phyloP scores from a whole-genome alignment of 2,888 invertebrate genomes.

The Serrognathus titanus region DNA sequence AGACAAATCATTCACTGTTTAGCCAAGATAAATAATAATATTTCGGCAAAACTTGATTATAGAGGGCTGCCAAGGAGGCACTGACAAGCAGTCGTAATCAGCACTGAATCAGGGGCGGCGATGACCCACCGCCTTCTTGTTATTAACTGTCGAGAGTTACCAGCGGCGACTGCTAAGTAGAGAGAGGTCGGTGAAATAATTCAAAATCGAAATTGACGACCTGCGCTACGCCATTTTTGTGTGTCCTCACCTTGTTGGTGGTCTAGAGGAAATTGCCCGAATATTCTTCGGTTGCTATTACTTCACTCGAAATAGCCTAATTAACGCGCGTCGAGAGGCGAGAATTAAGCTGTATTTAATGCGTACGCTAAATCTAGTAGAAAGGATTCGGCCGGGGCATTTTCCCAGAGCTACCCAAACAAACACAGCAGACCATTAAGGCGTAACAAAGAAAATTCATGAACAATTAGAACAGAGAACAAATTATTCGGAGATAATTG shows the following conservation, averaged over 20 bases:
- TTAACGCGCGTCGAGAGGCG: too few relatives aligned
- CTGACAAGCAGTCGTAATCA: conserved; percentile 28
- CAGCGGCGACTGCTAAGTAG: conserved; percentile 23
- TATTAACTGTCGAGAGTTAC: conserved; percentile 24
- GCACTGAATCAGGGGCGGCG: conserved; percentile 19
- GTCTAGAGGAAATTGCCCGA: conserved; percentile 5
- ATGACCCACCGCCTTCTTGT: conserved; percentile 24
- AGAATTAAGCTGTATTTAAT: too few relatives aligned
- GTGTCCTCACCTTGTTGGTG: conserved; percentile 23
- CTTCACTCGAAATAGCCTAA: too few relatives aligned
- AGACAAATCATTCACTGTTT: too few relatives aligned
- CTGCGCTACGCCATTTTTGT: conserved; percentile 24
- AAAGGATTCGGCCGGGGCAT: too few relatives aligned
- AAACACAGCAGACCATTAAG: too few relatives aligned
- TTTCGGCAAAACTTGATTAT: conserved; percentile 31
- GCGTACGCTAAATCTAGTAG: too few relatives aligned
- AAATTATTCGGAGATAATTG: too few relatives aligned
- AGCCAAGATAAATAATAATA: conserved; percentile 31
- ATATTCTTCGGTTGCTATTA: too few relatives aligned
- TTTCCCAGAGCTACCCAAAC: too few relatives aligned
- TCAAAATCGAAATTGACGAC: conserved; percentile 15
- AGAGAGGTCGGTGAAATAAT: conserved; percentile 7
- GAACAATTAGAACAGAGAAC: too few relatives aligned
- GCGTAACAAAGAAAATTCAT: too few relatives aligned
- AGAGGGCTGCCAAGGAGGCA: conserved; percentile 27